Evolutionary conservation across 2,113 vertebrate genomes (phyloP).

Genomic region (Lagopus muta): DNA sequence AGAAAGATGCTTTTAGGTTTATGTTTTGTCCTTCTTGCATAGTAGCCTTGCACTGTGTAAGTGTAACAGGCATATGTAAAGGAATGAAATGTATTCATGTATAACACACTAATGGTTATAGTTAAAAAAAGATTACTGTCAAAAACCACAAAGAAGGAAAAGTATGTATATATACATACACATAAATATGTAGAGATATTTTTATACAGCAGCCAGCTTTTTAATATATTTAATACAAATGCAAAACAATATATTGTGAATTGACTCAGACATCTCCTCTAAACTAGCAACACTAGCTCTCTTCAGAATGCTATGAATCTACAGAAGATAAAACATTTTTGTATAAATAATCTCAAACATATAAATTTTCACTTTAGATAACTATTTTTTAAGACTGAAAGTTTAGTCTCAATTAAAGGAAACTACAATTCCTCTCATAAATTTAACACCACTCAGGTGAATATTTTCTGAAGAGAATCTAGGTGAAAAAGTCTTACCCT

Average conservation of each 20-base stretch:
- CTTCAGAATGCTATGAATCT: background rate
- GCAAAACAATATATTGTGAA: background rate
- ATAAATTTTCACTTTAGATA: constrained; percentile 34
- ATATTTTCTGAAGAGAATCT: constrained; percentile 1
- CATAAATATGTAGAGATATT: background rate
- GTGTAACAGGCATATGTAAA: background rate
- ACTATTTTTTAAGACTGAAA: constrained; percentile 1
- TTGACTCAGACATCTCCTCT: background rate
- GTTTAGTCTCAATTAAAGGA: background rate
- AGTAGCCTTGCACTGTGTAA: background rate
- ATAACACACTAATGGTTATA: background rate
- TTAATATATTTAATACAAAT: constrained; percentile 35
- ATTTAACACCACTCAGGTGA: background rate
- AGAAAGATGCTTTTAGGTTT: constrained; percentile 1
- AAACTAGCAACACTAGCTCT: background rate
- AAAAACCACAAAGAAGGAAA: background rate
- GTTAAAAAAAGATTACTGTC: background rate
- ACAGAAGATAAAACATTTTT: background rate
- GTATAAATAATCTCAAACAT: constrained; percentile 16
- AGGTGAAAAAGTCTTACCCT: constrained; percentile 3
- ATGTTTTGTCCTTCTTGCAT: background rate
- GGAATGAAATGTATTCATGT: background rate
- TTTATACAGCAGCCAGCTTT: constrained; percentile 8
- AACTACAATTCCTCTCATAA: background rate
- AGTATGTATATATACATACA: background rate